phyloP scores from a whole-genome alignment of 1,140 invertebrate genomes.

The Drosophila seguyi region DNA sequence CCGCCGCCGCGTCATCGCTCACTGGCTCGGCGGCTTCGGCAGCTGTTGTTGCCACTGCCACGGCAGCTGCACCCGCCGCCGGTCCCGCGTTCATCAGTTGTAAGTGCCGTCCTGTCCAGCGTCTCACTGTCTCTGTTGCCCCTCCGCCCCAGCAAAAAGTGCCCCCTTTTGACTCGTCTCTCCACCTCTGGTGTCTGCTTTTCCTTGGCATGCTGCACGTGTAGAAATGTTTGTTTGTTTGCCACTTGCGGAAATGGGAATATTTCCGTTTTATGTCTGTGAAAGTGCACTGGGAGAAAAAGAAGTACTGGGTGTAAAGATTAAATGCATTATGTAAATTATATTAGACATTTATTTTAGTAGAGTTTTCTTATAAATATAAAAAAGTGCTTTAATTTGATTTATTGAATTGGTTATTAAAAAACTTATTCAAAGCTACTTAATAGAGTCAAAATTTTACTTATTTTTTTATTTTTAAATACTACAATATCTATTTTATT shows the following conservation, averaged over 20 bases:
- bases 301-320: too few relatives aligned
- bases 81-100: conserved; percentile 78
- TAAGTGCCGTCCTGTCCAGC: conserved; percentile 70
- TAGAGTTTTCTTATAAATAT: accelerated
- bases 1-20: conserved; percentile 45
- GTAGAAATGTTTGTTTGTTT: conserved; percentile 41
- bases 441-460: background rate
- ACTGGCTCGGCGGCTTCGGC: conserved; percentile 45
- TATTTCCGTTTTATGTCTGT: conserved; percentile 23
- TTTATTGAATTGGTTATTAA: background rate
- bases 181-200: conserved; percentile 5
- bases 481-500: too few relatives aligned
- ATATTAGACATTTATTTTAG: too few relatives aligned
- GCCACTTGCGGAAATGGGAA: conserved; percentile 22
- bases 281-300: conserved; percentile 21
- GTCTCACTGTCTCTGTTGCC: conserved; percentile 16
- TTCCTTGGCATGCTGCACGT: conserved; percentile 52
- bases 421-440: background rate
- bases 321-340: background rate
- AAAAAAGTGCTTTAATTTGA: background rate
- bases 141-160: background rate
- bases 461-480: too few relatives aligned
- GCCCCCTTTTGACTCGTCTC: conserved; percentile 1
- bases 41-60: conserved; percentile 39
- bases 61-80: conserved; percentile 41